Percentiles rank a stretch among this genome's conserved stretches.
phyloP scores from a whole-genome alignment of 2,113 vertebrate species.

The Oncorhynchus nerka region DNA sequence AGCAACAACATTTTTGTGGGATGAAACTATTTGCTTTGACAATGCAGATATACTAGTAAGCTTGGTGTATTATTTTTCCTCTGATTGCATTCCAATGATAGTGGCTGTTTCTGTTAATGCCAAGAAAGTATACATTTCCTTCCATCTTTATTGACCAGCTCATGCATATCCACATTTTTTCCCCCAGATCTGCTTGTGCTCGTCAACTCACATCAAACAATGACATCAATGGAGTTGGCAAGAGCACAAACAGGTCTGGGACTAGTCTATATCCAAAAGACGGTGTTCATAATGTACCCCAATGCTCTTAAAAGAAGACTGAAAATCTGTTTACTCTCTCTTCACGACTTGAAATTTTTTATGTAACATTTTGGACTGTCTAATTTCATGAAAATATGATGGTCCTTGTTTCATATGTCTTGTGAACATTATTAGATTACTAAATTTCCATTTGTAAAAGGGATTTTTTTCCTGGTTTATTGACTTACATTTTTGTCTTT shows the following conservation, averaged over 20 bases:
- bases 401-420: not conserved
- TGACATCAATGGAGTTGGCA: no score
- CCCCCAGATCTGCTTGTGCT: no score
- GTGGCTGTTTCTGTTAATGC: constrained; percentile 38
- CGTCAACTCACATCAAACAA: no score
- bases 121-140: not conserved
- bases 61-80: not conserved
- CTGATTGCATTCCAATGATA: constrained; percentile 26
- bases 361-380: constrained; percentile 12
- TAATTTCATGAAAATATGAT: not conserved
- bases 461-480: constrained; percentile 16
- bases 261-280: not conserved
- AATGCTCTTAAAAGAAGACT: constrained; percentile 64
- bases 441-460: constrained; percentile 56
- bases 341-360: constrained; percentile 68
- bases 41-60: constrained; percentile 2
- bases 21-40: constrained; percentile 13
- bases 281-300: constrained; percentile 1
- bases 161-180: no score
- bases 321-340: constrained; percentile 62
- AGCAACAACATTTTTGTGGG: not conserved
- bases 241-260: no score
- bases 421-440: constrained; percentile 43
- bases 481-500: constrained; percentile 33
- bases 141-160: not conserved